phyloP scores from a whole-genome alignment of 2,888 invertebrate genomes.

The Apamea monoglypha region DNA sequence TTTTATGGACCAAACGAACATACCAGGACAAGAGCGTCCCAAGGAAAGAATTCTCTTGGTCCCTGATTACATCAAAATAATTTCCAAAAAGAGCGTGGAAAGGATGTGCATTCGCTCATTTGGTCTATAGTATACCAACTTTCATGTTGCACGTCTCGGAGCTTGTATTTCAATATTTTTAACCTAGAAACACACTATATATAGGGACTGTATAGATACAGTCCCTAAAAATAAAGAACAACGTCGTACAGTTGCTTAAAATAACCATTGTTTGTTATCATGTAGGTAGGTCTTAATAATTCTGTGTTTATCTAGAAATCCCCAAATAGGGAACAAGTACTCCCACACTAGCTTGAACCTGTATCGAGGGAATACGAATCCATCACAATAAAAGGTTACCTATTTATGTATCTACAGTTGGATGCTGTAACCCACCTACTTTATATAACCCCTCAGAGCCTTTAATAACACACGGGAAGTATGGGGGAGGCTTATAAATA shows the following conservation, averaged over 20 bases:
- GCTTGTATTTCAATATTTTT: background rate
- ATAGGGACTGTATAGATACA: no score
- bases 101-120: background rate
- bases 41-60: background rate
- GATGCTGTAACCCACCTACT: conserved; percentile 13
- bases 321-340: background rate
- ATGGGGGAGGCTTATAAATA: conserved; percentile 45
- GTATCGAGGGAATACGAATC: background rate
- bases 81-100: background rate
- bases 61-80: background rate
- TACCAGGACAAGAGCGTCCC: background rate
- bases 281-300: no score
- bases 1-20: background rate
- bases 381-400: conserved; percentile 29
- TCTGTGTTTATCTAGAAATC: background rate
- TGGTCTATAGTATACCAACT: background rate
- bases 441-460: conserved; percentile 15
- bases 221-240: background rate
- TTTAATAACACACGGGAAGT: conserved; percentile 32
- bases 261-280: background rate
- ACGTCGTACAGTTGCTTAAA: background rate
- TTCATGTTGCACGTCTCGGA: background rate
- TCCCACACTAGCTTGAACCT: background rate
- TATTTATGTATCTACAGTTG: conserved; percentile 19
- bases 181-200: no score